phyloP scores from a whole-genome alignment of 2,113 vertebrate genomes.

The Hyperoodon ampullatus region DNA sequence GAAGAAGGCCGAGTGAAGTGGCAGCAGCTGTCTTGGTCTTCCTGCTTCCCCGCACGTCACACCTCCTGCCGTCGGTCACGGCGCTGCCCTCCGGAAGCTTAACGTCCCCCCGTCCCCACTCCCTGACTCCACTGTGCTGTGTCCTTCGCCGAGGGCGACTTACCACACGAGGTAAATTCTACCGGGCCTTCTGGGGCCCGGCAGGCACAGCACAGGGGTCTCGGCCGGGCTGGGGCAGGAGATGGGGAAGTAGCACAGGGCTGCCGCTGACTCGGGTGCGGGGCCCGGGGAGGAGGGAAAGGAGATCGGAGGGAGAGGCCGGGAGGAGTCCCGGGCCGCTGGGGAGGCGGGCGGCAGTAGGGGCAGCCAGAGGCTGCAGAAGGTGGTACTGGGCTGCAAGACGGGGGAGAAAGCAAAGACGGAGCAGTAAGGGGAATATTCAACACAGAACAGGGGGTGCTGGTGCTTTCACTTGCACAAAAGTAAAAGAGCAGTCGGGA shows the following conservation, averaged over 20 bases:
- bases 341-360: conserved; percentile 34
- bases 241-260: conserved; percentile 72
- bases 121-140: neutral
- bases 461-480: conserved; percentile 77
- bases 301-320: neutral
- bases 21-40: neutral
- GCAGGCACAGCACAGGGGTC: conserved; percentile 68
- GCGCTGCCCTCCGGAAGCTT: neutral
- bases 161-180: conserved; percentile 75
- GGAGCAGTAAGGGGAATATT: conserved; percentile 79
- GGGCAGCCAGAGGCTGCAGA: conserved; percentile 74
- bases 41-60: neutral
- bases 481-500: conserved; percentile 78
- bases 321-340: neutral
- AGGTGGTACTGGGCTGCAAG: conserved; percentile 39
- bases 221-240: conserved; percentile 36
- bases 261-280: neutral
- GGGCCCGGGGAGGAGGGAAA: neutral
- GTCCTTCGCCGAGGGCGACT: neutral
- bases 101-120: neutral
- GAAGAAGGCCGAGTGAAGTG: neutral
- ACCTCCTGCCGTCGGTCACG: neutral
- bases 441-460: conserved; percentile 78
- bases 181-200: conserved; percentile 56
- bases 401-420: conserved; percentile 73